Evolutionary conservation across 1,140 invertebrate species (phyloP), one percentile per base, ranked within the genome.

Genomic region (Drosophila jambulina): DNA sequence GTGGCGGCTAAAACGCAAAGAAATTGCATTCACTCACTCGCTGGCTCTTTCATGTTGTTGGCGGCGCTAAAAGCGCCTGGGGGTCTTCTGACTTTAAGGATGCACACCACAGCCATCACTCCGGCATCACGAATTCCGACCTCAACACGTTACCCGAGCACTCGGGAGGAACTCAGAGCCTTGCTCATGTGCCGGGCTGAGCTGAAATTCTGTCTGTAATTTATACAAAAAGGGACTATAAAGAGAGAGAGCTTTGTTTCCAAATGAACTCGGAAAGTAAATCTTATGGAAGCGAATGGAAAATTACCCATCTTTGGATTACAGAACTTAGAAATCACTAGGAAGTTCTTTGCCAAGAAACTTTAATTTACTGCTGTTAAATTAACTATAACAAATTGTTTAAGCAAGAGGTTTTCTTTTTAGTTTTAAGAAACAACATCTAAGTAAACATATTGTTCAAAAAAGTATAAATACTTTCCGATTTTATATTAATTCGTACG

Each of bases 151-250:
- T 70, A 68, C 63, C 56, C 32, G 48, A 70, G 64, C 48, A 68
- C 67, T 70, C 46, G 8, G 32, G 17, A 23, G 65, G 19, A 68
- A 29, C 48, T 45, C 67, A 54, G 38, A 49, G 25, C 32, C 48
- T 23, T 38, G 32, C 49, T 17, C 46, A 43, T 61, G 53, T n/a
- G 27, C 36, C 53, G 17, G 19, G 69, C 36, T 59, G 29, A 60
- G 63, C 49, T 51, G 64, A 78, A 65, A 36, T 62, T 75, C 63
- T 72, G 79, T 19, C 80, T 71, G 65, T 72, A 82, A 77, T 77
- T 81, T 81, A 81, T 82, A 76, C 76, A 78, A 78, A 78, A 78
- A 69, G 63, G 34, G 56, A 78, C 42, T 60, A 51, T 74, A 45
- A 56, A 49, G 49, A 58, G 21, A n/a, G 23, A 29, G 42, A 67